Evolutionary conservation across 2,888 invertebrate species (phyloP).

Genomic region (Adela reaumurella): DNA sequence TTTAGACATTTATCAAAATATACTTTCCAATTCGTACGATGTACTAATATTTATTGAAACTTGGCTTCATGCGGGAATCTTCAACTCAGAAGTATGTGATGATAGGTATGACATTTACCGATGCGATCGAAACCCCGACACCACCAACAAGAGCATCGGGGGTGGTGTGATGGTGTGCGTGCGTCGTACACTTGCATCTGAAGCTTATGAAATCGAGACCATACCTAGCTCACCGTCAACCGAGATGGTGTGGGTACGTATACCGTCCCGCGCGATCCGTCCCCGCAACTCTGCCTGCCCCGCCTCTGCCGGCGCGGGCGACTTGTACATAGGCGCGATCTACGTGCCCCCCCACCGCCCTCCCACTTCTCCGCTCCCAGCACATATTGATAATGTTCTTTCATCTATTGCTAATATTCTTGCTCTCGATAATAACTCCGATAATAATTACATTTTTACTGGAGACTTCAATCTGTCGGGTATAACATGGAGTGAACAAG

Average conservation of each 20-base stretch:
- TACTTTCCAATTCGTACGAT: too few relatives aligned
- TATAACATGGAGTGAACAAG: background rate
- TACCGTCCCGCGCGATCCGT: background rate
- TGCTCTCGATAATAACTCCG: background rate
- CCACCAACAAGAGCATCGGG: background rate
- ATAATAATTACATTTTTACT: background rate
- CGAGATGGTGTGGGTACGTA: background rate
- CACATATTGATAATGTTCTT: background rate
- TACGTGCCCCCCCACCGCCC: background rate
- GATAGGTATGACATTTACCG: background rate
- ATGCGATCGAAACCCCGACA: background rate
- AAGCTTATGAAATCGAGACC: background rate
- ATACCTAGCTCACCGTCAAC: background rate
- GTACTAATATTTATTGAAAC: too few relatives aligned
- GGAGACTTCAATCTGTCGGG: conserved; percentile 1
- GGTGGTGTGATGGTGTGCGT: background rate
- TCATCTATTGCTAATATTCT: background rate
- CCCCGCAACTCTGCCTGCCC: background rate
- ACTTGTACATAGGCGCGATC: background rate
- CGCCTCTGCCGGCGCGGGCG: background rate
- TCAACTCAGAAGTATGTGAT: background rate
- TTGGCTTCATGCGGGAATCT: too few relatives aligned
- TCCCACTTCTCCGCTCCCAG: background rate
- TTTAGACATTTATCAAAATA: too few relatives aligned
- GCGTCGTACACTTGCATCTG: background rate